These are phyloP conservation scores for Lepidostoma basale DNA, from an alignment of 1,140 invertebrate species.

Conservation along the genomic window DNA sequence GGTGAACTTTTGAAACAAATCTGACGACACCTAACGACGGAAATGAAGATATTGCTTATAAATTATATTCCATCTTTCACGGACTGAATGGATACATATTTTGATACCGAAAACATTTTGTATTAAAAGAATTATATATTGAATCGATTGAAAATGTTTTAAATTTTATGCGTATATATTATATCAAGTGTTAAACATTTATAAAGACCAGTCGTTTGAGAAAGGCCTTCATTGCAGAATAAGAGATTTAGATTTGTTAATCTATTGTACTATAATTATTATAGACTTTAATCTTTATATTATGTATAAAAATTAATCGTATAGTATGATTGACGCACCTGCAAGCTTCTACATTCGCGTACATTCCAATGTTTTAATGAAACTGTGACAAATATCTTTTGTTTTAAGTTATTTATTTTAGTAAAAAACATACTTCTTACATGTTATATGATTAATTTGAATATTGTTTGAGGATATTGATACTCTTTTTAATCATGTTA, in stretches of 20 bases:
- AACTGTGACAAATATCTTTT: slow-evolving; percentile 4
- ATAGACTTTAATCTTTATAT: slow-evolving; percentile 7
- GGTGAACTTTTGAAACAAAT: slow-evolving; percentile 17
- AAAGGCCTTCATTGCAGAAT: slow-evolving; percentile 18
- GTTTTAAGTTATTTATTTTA: slow-evolving; percentile 3
- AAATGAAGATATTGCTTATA: not conserved
- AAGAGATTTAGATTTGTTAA: slow-evolving; percentile 21
- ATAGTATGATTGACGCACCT: slow-evolving; percentile 14
- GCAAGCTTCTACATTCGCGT: slow-evolving; percentile 11
- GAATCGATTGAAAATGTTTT: slow-evolving; percentile 2
- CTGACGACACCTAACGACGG: not conserved
- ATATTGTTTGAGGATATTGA: slow-evolving; percentile 22
- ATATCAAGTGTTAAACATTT: slow-evolving; percentile 23
- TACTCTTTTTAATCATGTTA: not conserved
- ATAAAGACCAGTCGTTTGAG: slow-evolving; percentile 14
- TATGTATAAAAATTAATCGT: not conserved
- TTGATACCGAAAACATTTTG: slow-evolving; percentile 27
- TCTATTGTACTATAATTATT: slow-evolving; percentile 11
- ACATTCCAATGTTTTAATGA: slow-evolving; percentile 30
- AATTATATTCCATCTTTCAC: slow-evolving; percentile 29
- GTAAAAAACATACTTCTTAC: not conserved
- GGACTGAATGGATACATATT: slow-evolving; percentile 19
- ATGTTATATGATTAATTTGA: not conserved
- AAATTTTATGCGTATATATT: not conserved
- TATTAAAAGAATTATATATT: slow-evolving; percentile 25